These are phyloP conservation scores for Siderastrea radians DNA, from an alignment of 92 coral and sea anemone species.

Conservation along the genomic window DNA sequence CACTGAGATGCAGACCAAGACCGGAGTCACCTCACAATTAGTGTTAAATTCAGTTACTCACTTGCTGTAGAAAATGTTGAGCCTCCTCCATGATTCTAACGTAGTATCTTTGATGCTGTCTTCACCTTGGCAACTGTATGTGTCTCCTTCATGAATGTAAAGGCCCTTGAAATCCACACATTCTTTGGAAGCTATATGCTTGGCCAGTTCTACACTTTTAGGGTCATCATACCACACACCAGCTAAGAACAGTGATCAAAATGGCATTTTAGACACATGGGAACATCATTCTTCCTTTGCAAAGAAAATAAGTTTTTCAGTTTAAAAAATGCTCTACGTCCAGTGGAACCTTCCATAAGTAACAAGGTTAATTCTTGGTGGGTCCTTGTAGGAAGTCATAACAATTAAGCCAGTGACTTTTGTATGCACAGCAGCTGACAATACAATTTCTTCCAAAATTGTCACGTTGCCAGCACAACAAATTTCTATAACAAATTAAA, in stretches of 20 bases:
- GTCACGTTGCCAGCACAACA: too few species aligned
- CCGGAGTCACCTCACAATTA: too few species aligned
- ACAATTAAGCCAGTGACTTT: too few species aligned
- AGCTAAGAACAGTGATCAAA: slow-evolving; percentile 51
- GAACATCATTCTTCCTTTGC: background rate
- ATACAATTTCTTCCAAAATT: too few species aligned
- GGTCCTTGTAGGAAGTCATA: too few species aligned
- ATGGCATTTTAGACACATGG: background rate
- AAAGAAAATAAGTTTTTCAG: background rate
- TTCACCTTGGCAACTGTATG: slow-evolving; percentile 74
- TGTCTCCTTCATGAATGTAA: slow-evolving; percentile 84
- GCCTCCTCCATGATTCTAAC: slow-evolving; percentile 51
- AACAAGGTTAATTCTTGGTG: too few species aligned
- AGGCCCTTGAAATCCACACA: slow-evolving; percentile 80
- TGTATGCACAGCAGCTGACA: too few species aligned
- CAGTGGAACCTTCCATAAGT: too few species aligned
- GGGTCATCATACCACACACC: slow-evolving; percentile 85
- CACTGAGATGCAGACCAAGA: too few species aligned
- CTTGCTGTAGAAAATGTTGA: slow-evolving; percentile 74
- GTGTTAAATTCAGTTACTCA: slow-evolving; percentile 3
- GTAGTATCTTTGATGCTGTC: slow-evolving; percentile 65
- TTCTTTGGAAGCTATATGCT: slow-evolving; percentile 59
- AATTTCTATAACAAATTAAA: too few species aligned
- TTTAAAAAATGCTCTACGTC: too few species aligned
- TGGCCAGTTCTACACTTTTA: slow-evolving; percentile 70